Conservation (phyloP, 2,113 vertebrate species). For the Sinocyclocheilus grahami region DNA sequence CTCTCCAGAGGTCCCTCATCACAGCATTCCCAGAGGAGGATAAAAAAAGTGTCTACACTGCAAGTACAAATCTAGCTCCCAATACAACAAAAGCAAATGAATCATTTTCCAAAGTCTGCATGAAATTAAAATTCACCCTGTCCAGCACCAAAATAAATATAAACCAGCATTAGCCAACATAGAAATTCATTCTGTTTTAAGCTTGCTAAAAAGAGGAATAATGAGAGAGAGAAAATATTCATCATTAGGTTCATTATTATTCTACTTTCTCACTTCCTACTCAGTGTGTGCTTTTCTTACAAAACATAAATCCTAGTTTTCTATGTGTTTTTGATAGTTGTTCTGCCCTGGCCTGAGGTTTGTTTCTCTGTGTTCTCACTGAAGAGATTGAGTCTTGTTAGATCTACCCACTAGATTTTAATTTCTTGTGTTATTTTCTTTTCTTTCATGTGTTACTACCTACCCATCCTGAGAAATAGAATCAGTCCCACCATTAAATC, state of each 20-base stretch:
- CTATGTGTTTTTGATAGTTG: background rate
- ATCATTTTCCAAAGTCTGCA: background rate
- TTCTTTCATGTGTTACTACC: background rate
- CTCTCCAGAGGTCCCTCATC: constrained; percentile 43
- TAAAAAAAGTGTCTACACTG: too few relatives aligned
- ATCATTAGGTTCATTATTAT: background rate
- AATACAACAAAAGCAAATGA: background rate
- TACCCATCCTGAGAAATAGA: background rate
- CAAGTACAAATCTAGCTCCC: background rate
- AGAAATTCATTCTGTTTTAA: background rate
- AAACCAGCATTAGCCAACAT: background rate
- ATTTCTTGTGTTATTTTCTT: background rate
- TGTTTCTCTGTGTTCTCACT: background rate
- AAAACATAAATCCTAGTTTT: background rate
- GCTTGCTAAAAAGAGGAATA: background rate
- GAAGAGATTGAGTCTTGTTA: background rate
- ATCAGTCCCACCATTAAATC: too few relatives aligned
- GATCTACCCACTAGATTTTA: background rate
- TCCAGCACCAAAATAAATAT: background rate
- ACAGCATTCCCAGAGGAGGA: constrained; percentile 16
- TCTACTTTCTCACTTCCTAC: background rate
- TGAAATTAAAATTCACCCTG: background rate
- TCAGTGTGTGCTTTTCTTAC: background rate
- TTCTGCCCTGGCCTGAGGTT: background rate
- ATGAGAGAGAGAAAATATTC: background rate